Evolutionary conservation across 2,888 invertebrate genomes (phyloP).

Genomic region (Steinernema scapterisci): DNA sequence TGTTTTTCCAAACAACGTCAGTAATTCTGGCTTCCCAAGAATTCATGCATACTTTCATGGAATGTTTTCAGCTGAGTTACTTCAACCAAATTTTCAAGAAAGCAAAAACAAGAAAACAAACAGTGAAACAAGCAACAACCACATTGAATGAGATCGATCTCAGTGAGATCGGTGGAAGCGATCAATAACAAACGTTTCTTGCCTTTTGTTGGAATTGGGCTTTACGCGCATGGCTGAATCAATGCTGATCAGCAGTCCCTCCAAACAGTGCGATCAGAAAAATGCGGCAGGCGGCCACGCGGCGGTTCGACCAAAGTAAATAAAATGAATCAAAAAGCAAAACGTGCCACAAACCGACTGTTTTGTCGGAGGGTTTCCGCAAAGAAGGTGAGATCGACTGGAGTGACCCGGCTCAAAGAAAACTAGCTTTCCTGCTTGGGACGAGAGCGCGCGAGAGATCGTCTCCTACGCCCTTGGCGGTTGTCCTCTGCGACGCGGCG

Average conservation of each 20-base stretch:
- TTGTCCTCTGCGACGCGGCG: conserved; percentile 21
- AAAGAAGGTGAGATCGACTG: conserved; percentile 4
- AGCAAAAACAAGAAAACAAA: too few relatives aligned
- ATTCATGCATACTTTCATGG: too few relatives aligned
- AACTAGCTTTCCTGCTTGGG: conserved; percentile 19
- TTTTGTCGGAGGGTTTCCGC: neutral
- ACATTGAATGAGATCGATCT: too few relatives aligned
- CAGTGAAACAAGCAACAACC: too few relatives aligned
- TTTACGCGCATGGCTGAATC: neutral
- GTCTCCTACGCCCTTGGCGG: conserved; percentile 31
- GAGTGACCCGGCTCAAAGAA: conserved; percentile 10
- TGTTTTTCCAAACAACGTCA: too few relatives aligned
- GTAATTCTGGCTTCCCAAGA: too few relatives aligned
- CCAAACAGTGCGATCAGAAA: neutral
- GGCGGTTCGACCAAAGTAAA: neutral
- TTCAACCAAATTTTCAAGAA: too few relatives aligned
- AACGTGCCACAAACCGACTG: neutral
- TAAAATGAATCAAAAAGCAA: neutral
- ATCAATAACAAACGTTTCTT: too few relatives aligned
- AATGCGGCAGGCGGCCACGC: neutral
- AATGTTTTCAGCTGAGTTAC: too few relatives aligned
- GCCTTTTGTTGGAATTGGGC: too few relatives aligned
- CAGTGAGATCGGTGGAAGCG: too few relatives aligned
- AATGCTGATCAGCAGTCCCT: neutral
- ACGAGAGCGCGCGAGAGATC: conserved; percentile 30